Conservation (phyloP, 1,140 invertebrate species). For the Luehdorfia chinensis region DNA sequence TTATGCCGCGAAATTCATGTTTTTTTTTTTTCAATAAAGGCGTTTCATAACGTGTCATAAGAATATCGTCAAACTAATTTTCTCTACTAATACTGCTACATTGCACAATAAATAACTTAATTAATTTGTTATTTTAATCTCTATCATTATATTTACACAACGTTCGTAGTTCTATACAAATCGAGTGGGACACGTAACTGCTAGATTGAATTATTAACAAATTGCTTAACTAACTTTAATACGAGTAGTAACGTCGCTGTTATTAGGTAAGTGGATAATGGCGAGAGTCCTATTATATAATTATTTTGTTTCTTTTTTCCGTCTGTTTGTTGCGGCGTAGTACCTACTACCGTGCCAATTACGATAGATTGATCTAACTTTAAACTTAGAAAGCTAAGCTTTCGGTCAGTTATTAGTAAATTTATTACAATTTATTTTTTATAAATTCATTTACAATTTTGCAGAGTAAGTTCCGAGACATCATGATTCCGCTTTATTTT, state of each 20-base stretch:
- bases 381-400: no score
- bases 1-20: no score
- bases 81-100: constrained; percentile 65
- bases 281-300: constrained; percentile 6
- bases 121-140: constrained; percentile 34
- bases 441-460: no score
- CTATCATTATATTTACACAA: constrained; percentile 23
- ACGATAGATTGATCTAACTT: no score
- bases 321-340: neutral
- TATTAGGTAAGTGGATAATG: constrained; percentile 8
- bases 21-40: constrained; percentile 1
- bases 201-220: constrained; percentile 10
- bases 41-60: constrained; percentile 7
- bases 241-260: neutral
- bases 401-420: no score
- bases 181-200: constrained; percentile 33
- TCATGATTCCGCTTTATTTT: no score
- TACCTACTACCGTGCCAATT: no score
- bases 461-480: no score
- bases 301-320: constrained; percentile 1
- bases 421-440: no score
- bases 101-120: constrained; percentile 74
- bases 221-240: constrained; percentile 13
- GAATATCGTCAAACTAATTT: constrained; percentile 26
- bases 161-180: constrained; percentile 36